Conservation (phyloP, 2,113 vertebrate species). For the Gallinago undulata region DNA sequence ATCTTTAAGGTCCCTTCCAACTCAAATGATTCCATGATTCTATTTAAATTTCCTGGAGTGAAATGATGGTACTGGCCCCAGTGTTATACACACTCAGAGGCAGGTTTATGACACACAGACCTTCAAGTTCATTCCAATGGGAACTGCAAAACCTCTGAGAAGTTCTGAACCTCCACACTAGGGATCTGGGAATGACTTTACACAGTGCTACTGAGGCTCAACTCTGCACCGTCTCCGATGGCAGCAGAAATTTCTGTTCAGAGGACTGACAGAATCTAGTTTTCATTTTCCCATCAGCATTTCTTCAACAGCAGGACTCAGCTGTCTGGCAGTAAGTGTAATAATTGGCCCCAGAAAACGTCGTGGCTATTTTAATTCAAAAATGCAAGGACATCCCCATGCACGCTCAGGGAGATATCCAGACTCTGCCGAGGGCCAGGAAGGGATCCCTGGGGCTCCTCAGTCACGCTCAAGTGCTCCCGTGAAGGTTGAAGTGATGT, state of each 20-base stretch:
- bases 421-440: neutral
- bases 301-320: neutral
- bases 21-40: no score
- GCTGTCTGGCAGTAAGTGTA: accelerated
- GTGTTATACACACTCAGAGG: accelerated
- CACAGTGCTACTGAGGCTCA: neutral
- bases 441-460: neutral
- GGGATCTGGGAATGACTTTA: neutral
- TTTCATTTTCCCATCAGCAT: neutral
- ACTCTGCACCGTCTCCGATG: neutral
- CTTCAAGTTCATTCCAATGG: neutral
- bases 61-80: neutral
- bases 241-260: neutral
- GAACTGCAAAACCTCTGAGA: neutral
- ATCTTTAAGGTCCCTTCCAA: no score
- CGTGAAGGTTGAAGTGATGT: neutral
- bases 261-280: neutral
- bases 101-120: neutral
- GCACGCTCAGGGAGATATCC: neutral
- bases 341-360: neutral
- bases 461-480: neutral
- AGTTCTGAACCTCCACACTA: neutral
- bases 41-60: neutral
- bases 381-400: neutral
- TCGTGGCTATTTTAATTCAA: neutral